Base-by-base conservation (phyloP, 2,888 invertebrate genomes). In the Polia nebulosa region DNA sequence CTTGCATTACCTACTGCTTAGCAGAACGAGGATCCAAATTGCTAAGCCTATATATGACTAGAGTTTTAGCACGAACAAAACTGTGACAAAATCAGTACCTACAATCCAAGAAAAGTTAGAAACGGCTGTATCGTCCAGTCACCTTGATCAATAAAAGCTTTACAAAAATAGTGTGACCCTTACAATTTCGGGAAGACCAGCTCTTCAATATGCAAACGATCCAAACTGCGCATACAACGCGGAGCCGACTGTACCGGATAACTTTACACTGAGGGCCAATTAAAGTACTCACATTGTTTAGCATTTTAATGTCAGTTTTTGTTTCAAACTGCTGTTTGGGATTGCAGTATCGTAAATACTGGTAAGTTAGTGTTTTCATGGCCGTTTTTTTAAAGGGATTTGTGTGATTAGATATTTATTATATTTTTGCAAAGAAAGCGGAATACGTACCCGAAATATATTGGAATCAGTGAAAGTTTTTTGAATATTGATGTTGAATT, bases 161-260 rank as follows among this genome's bases (percentile, higher is more conserved):
- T 32, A 62, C 22, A 47, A 53, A 62, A 71, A 66, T 63, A 63
- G 65, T 70, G 44, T 41, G 49, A 63, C 75, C 60, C 57, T 63
- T 51, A 29, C 39, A 49, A 17, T 25, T 17, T 22, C 45, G 25
- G 36, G 17, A 41, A 45, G 29, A 44, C 7, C 47, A 27, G 44
- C 49, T n/a, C 60, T 51, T 71, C 63, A 61, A 67, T 78, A 75
- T 79, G 78, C 71, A 71, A 78, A 75, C 67, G 25, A 65, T 44
- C 22, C 27, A 17, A 70, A 59, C 41, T 34, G 57, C 53, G 36
- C 25, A 39, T 58, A 52, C 60, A 63, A 34, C 34, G 45, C 36
- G 32, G 11, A 65, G 44, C 20, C 8, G 34, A 22, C 15, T 70
- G 44, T 47, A 41, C 39, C 61, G 62, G 60, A n/a, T 53, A 29